Percentiles rank a stretch among this genome's conserved stretches.
Evolutionary conservation across 2,113 vertebrate species (phyloP).

Genomic region (Ifrita kowaldi): DNA sequence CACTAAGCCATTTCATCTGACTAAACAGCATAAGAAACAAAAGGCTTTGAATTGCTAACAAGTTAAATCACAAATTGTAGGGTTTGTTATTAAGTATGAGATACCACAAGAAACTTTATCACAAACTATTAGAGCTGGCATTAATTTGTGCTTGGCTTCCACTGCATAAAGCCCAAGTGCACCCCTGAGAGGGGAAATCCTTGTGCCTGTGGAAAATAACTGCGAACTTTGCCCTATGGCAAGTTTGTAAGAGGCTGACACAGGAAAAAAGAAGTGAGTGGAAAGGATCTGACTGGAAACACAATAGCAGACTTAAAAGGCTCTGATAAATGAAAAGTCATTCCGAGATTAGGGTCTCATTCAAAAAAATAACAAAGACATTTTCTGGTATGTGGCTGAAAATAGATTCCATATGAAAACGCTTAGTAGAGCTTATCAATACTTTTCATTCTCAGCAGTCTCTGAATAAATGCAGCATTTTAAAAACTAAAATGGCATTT

Average conservation of each 20-base stretch:
- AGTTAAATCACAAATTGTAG: neutral
- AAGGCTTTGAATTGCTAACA: neutral
- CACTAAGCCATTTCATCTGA: conserved; percentile 5
- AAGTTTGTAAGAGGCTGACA: conserved; percentile 29
- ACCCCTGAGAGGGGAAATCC: conserved; percentile 26
- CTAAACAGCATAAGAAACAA: neutral
- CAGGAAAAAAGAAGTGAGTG: conserved; percentile 23
- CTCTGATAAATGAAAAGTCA: conserved; percentile 55
- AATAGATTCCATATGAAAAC: conserved; percentile 47
- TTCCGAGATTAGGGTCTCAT: conserved; percentile 43
- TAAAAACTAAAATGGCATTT: neutral
- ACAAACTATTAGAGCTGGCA: neutral
- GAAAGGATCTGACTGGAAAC: conserved; percentile 42
- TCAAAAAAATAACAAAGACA: conserved; percentile 51
- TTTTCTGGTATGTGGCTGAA: conserved; percentile 52
- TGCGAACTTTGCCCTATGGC: neutral
- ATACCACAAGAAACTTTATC: neutral
- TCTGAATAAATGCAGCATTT: neutral
- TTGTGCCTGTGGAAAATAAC: conserved; percentile 31
- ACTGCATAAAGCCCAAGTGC: neutral
- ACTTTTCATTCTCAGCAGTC: neutral
- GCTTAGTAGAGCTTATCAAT: conserved; percentile 12
- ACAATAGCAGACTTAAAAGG: conserved; percentile 54
- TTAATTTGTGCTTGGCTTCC: neutral
- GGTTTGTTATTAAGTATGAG: neutral